phyloP scores from a whole-genome alignment of 2,113 vertebrate species.

The Nannobrachium achirus region DNA sequence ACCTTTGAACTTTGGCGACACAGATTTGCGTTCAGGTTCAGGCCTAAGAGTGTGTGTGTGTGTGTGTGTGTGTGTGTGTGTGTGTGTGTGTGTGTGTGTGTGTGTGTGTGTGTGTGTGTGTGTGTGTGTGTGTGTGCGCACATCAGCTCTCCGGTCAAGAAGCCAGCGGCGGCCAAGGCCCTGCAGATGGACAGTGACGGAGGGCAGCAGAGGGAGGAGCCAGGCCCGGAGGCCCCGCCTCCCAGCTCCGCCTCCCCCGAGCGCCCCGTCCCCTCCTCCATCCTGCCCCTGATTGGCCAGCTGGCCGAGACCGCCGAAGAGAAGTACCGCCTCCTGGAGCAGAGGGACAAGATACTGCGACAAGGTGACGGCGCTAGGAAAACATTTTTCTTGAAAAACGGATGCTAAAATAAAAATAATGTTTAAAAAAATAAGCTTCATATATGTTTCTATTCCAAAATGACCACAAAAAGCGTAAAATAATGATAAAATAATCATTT shows the following conservation, averaged over 20 bases:
- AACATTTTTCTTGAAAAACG: no score
- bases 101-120: no score
- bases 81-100: neutral
- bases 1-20: no score
- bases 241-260: constrained; percentile 54
- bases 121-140: no score
- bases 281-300: constrained; percentile 84
- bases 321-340: constrained; percentile 91
- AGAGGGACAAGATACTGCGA: constrained; percentile 91
- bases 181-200: constrained; percentile 85
- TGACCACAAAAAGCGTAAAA: no score
- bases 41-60: neutral
- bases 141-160: constrained; percentile 88
- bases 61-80: no score
- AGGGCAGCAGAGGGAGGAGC: constrained; percentile 73
- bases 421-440: no score
- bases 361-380: constrained; percentile 83
- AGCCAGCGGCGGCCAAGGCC: constrained; percentile 74
- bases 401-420: neutral
- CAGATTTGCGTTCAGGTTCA: no score
- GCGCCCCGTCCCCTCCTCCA: constrained; percentile 69
- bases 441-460: no score
- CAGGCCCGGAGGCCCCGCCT: constrained; percentile 46
- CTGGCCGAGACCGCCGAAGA: constrained; percentile 90
- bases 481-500: no score